Percentiles rank a stretch among this genome's conserved stretches.
Conservation (phyloP, 1,140 invertebrate genomes). For the Sycobia sp. region DNA sequence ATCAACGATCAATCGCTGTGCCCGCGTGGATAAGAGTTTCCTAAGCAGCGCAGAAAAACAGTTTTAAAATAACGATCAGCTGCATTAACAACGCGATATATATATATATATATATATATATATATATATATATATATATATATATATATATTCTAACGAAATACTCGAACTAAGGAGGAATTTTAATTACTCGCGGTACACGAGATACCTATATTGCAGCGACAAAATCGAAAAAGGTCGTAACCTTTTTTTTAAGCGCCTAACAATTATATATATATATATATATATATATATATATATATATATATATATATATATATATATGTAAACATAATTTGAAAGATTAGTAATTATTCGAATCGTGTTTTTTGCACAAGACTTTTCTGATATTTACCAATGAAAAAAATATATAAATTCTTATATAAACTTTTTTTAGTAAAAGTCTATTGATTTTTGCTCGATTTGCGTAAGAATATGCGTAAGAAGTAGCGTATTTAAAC, state of each 20-base stretch:
- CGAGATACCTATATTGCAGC: neutral
- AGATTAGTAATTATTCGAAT: neutral
- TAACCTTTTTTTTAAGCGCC: conserved; percentile 18
- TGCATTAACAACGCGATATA: too few relatives aligned
- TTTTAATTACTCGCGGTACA: neutral
- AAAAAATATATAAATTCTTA: too few relatives aligned
- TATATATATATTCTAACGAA: too few relatives aligned
- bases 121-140: too few relatives aligned
- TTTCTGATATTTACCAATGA: too few relatives aligned
- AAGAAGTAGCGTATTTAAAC: too few relatives aligned
- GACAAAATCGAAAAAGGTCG: conserved; percentile 1
- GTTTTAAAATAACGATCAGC: too few relatives aligned
- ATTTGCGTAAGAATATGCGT: too few relatives aligned
- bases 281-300: conserved; percentile 1
- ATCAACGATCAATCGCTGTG: conserved; percentile 4
- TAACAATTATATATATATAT: conserved; percentile 25
- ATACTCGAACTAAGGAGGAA: neutral
- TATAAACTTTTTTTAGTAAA: too few relatives aligned
- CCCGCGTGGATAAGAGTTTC: conserved; percentile 6
- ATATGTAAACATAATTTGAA: neutral
- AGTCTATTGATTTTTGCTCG: too few relatives aligned
- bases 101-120: too few relatives aligned
- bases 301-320: neutral
- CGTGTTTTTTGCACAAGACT: conserved; percentile 26
- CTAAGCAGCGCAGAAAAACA: neutral